phyloP scores from a whole-genome alignment of 2,113 vertebrate species.

The Penelope pileata region DNA sequence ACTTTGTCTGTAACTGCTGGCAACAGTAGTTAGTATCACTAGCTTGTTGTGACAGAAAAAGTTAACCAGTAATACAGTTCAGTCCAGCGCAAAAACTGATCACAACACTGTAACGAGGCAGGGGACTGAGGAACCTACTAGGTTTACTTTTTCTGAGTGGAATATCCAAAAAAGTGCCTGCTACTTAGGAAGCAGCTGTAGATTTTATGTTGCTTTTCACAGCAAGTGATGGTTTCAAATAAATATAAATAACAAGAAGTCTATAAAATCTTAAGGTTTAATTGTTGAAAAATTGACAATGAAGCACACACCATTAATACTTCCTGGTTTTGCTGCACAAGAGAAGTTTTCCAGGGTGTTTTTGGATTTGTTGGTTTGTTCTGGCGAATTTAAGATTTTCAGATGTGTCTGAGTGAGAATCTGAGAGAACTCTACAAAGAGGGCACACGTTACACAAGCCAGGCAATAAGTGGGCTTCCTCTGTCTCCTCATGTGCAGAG shows the following conservation, averaged over 20 bases:
- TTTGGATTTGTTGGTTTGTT: neutral
- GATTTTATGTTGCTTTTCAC: neutral
- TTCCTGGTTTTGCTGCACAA: neutral
- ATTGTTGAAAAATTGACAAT: neutral
- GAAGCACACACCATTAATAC: neutral
- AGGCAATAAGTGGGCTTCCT: neutral
- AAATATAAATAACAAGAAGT: neutral
- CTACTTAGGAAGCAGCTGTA: neutral
- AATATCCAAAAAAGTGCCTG: neutral
- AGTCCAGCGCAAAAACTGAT: neutral
- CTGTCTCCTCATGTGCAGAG: neutral
- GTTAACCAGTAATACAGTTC: neutral
- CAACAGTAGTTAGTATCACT: neutral
- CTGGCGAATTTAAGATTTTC: neutral
- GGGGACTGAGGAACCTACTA: neutral
- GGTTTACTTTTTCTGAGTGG: neutral
- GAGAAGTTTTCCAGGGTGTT: accelerated
- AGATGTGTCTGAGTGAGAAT: neutral
- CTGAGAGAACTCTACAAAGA: neutral
- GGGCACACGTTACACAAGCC: neutral
- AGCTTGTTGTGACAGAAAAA: neutral
- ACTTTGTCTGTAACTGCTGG: neutral
- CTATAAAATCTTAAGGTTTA: neutral
- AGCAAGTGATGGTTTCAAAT: neutral
- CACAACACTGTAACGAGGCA: neutral